Conservation (phyloP, 2,113 vertebrate genomes). For the Vulpes lagopus region DNA sequence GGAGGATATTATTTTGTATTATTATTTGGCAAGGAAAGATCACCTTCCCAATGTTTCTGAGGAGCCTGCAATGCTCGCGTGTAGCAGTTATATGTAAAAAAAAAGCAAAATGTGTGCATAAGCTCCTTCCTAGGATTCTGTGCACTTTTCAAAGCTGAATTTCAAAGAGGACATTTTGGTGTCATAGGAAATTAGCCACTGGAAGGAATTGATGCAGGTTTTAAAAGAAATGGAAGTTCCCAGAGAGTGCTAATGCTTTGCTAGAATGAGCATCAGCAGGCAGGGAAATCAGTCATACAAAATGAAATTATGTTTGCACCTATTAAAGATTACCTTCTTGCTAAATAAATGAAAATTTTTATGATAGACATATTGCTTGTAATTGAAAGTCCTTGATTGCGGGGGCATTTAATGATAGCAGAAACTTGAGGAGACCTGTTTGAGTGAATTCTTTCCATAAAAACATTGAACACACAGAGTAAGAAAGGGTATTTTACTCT, state of each 20-base stretch:
- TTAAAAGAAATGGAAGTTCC: constrained; percentile 66
- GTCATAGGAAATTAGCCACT: constrained; percentile 70
- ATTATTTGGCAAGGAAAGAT: not conserved
- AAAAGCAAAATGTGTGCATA: not conserved
- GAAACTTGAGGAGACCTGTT: constrained; percentile 42
- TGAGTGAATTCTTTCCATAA: constrained; percentile 62
- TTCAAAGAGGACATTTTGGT: constrained; percentile 58
- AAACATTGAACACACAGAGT: constrained; percentile 51
- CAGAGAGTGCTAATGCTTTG: constrained; percentile 27
- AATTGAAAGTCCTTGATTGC: constrained; percentile 64
- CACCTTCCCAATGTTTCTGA: not conserved
- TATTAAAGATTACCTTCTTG: constrained; percentile 68
- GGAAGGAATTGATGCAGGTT: constrained; percentile 66
- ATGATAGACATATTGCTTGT: constrained; percentile 53
- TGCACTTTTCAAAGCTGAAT: constrained; percentile 45
- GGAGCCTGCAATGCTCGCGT: not conserved
- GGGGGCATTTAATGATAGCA: constrained; percentile 25
- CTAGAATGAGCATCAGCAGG: constrained; percentile 56
- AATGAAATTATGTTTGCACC: constrained; percentile 76
- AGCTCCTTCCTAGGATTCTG: not conserved
- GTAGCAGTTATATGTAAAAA: not conserved
- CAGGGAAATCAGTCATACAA: constrained; percentile 76
- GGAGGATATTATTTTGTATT: not conserved
- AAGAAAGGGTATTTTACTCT: constrained; percentile 7
- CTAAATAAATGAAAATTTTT: constrained; percentile 62